A percentile compares a stretch with the other conserved stretches of the same genome.
Evolutionary conservation across 2,888 invertebrate genomes (phyloP).

Genomic region (Nycteola revayana): DNA sequence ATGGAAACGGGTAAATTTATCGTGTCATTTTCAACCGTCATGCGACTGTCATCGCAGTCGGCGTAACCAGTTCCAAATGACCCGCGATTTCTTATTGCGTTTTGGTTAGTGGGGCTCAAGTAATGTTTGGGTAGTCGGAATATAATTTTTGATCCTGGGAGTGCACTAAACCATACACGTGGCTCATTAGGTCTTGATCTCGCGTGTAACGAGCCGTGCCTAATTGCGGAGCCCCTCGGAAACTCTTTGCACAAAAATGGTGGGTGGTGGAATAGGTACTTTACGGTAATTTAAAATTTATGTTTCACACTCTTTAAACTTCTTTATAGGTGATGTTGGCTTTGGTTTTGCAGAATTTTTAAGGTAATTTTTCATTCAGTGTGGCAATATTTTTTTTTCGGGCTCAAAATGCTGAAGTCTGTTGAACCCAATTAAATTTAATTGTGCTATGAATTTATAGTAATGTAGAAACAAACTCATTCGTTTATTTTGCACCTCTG

Average conservation of each 20-base stretch:
- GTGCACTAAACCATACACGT: conserved; percentile 72
- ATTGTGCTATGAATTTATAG: no score
- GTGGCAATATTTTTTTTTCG: no score
- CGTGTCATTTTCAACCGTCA: conserved; percentile 54
- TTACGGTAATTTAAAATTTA: conserved; percentile 61
- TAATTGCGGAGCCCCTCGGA: conserved; percentile 58
- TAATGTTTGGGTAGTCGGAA: conserved; percentile 45
- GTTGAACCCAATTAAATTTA: no score
- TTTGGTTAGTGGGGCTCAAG: conserved; percentile 26
- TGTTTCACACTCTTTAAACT: conserved; percentile 57
- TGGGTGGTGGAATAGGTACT: conserved; percentile 48
- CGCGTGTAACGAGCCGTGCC: conserved; percentile 67
- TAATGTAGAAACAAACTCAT: no score
- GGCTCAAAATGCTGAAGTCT: no score
- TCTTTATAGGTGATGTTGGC: conserved; percentile 33
- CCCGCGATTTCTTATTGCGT: conserved; percentile 6
- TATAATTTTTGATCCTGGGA: conserved; percentile 71
- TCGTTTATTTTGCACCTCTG: no score
- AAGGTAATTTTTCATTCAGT: conserved; percentile 17
- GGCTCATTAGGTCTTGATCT: conserved; percentile 77
- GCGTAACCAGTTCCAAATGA: conserved; percentile 32
- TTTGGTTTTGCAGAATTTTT: conserved; percentile 30
- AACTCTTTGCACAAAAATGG: conserved; percentile 52
- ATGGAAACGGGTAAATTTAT: conserved; percentile 28
- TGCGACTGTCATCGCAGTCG: conserved; percentile 52